phyloP scores from a whole-genome alignment of 2,113 vertebrate species.

The Sorex fumeus region DNA sequence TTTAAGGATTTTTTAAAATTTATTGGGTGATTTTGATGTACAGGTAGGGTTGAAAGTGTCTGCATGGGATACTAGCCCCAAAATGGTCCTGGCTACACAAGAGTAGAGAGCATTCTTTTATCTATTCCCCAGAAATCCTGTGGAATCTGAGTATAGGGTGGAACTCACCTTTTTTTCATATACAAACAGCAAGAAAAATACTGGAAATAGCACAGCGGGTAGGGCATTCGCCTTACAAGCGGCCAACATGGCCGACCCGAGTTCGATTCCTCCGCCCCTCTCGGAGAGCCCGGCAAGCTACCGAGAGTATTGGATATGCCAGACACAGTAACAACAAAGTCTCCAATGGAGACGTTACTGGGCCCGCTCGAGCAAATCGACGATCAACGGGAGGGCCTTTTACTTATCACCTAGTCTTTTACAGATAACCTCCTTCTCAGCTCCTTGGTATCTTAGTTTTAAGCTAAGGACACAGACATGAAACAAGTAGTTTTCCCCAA shows the following conservation, averaged over 20 bases:
- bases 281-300: too few species aligned
- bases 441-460: constrained; percentile 32
- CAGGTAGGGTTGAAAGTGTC: constrained; percentile 19
- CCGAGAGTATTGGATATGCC: too few species aligned
- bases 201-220: too few species aligned
- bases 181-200: neutral
- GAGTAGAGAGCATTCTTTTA: neutral
- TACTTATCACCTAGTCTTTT: constrained; percentile 46
- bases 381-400: too few species aligned
- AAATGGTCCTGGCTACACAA: constrained; percentile 26
- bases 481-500: constrained; percentile 44
- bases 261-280: too few species aligned
- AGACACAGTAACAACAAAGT: too few species aligned
- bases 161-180: neutral
- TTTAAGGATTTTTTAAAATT: neutral
- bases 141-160: neutral
- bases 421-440: neutral
- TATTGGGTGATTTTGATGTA: neutral
- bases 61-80: neutral
- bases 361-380: too few species aligned
- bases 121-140: neutral
- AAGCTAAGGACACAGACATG: constrained; percentile 49
- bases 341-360: too few species aligned
- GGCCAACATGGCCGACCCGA: too few species aligned
- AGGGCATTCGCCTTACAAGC: too few species aligned